Conservation (phyloP, 2,113 vertebrate genomes). For the Dissostichus mawsoni region DNA sequence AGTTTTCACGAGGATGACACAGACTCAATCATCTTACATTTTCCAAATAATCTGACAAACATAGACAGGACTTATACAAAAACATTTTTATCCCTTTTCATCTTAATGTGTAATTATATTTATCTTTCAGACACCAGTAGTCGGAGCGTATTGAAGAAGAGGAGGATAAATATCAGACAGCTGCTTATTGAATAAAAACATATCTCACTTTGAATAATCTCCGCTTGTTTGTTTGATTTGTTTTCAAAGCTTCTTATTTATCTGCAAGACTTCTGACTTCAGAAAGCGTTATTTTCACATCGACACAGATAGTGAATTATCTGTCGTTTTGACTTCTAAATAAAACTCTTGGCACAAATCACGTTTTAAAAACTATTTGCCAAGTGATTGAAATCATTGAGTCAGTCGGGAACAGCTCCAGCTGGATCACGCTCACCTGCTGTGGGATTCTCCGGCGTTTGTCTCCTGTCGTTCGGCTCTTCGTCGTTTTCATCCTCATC, state of each 20-base stretch:
- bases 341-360: neutral
- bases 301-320: neutral
- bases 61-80: no score
- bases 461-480: constrained; percentile 82
- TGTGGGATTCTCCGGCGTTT: constrained; percentile 80
- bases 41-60: no score
- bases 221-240: constrained; percentile 12
- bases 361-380: neutral
- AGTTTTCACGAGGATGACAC: no score
- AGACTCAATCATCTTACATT: no score
- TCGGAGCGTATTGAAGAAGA: neutral
- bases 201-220: neutral
- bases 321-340: neutral
- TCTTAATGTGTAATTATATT: neutral
- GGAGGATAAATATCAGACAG: neutral
- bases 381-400: neutral
- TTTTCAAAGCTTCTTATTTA: constrained; percentile 16
- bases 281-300: neutral
- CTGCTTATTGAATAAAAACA: neutral
- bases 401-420: neutral
- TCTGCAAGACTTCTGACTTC: neutral
- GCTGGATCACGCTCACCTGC: constrained; percentile 78
- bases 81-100: neutral
- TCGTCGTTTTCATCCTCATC: constrained; percentile 83
- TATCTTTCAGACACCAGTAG: neutral